Percentiles rank a stretch among this genome's conserved stretches.
Evolutionary conservation across 2,797 vertebrate genomes (phyloP).

Genomic region (Cuculus canorus): DNA sequence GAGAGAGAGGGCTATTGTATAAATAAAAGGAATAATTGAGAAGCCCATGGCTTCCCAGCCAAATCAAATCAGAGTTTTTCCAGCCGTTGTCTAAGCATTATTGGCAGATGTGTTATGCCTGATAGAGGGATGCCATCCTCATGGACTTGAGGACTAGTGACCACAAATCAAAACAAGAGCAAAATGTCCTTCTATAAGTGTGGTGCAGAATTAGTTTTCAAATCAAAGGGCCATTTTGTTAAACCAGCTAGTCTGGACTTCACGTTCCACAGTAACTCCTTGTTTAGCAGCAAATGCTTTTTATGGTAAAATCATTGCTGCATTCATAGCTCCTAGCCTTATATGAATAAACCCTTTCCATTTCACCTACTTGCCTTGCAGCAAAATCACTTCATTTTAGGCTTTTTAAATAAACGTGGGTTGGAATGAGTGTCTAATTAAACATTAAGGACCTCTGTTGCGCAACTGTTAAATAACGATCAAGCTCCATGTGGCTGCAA

Average conservation of each 20-base stretch:
- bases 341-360: slow-evolving; percentile 21
- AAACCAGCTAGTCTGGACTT: neutral
- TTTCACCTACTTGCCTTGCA: slow-evolving; percentile 22
- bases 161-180: neutral
- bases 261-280: slow-evolving; percentile 17
- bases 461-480: slow-evolving; percentile 8
- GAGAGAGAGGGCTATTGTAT: neutral
- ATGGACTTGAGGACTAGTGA: neutral
- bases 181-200: neutral
- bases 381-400: slow-evolving; percentile 35
- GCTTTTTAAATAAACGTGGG: slow-evolving; percentile 9
- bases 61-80: neutral
- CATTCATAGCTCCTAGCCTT: neutral
- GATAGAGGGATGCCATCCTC: neutral
- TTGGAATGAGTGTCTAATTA: slow-evolving; percentile 36
- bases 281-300: slow-evolving; percentile 3
- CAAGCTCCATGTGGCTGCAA: slow-evolving; percentile 1
- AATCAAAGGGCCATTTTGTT: slow-evolving; percentile 17
- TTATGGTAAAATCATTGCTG: neutral
- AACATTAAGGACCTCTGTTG: slow-evolving; percentile 36
- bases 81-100: neutral
- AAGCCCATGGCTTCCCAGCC: neutral
- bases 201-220: slow-evolving; percentile 7
- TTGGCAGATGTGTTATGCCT: neutral
- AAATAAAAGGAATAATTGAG: neutral